These are phyloP conservation scores for Ceyx cyanopectus DNA, from an alignment of 2,113 vertebrate species.

Conservation along the genomic window DNA sequence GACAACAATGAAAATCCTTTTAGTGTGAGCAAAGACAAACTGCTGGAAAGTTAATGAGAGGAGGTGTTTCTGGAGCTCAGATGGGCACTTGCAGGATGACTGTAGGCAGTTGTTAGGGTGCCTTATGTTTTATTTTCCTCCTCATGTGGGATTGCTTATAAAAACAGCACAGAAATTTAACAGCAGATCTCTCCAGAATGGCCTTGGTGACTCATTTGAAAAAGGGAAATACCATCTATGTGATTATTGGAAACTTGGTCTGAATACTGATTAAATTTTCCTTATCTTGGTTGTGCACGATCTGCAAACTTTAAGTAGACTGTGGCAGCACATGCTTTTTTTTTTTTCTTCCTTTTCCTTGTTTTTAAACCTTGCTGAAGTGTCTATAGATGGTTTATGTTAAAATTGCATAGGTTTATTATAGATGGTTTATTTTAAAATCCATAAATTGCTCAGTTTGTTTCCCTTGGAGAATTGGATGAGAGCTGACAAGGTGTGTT, in stretches of 20 bases:
- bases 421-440: not conserved
- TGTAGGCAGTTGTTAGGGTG: not conserved
- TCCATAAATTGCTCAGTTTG: accelerated
- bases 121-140: not conserved
- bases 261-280: not conserved
- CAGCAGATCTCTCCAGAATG: not conserved
- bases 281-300: not conserved
- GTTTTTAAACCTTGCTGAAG: not conserved
- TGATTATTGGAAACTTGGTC: not conserved
- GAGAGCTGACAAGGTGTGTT: accelerated
- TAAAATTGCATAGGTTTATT: not conserved
- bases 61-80: not conserved
- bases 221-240: conserved; percentile 6
- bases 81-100: not conserved
- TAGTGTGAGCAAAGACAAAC: not conserved
- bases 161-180: not conserved
- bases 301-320: not conserved
- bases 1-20: not conserved
- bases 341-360: not conserved
- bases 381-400: not conserved
- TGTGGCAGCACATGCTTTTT: not conserved
- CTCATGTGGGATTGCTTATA: not conserved
- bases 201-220: not conserved
- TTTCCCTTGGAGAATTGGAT: not conserved
- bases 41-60: not conserved